Percentiles rank a stretch among this genome's conserved stretches.
These are phyloP conservation scores for Coreius guichenoti DNA, from an alignment of 2,797 vertebrate species.

Conservation along the genomic window DNA sequence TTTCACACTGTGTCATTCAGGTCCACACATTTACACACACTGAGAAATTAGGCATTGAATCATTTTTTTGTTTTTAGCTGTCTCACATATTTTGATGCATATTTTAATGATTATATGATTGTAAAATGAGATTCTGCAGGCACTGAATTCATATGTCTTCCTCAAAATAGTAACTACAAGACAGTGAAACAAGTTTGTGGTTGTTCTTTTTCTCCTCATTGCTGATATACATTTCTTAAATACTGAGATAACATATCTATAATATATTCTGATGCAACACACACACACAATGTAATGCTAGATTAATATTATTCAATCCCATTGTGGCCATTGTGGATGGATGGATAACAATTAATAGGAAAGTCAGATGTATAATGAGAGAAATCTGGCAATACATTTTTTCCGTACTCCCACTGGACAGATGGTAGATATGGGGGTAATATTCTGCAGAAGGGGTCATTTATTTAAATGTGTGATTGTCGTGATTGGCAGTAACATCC, in stretches of 20 bases:
- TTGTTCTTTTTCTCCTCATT: not conserved
- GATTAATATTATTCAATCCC: not conserved
- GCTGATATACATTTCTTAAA: not conserved
- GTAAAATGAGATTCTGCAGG: not conserved
- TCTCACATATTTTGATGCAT: not conserved
- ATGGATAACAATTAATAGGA: not conserved
- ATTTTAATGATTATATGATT: not conserved
- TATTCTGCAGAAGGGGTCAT: constrained; percentile 2
- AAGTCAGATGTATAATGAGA: constrained; percentile 16
- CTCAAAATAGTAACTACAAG: no score
- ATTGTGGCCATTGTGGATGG: not conserved
- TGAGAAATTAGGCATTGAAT: not conserved
- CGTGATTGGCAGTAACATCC: not conserved
- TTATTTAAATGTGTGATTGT: constrained; percentile 13
- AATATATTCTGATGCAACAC: not conserved
- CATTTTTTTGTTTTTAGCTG: not conserved
- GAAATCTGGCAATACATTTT: not conserved
- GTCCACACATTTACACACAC: not conserved
- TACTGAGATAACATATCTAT: not conserved
- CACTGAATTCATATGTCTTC: not conserved
- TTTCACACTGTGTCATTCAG: constrained; percentile 6
- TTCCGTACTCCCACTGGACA: constrained; percentile 8
- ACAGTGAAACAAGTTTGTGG: not conserved
- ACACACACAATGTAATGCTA: not conserved
- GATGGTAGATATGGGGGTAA: constrained; percentile 6